Conservation (phyloP, 2,888 invertebrate species). For the Dinocampus coccinellae region DNA sequence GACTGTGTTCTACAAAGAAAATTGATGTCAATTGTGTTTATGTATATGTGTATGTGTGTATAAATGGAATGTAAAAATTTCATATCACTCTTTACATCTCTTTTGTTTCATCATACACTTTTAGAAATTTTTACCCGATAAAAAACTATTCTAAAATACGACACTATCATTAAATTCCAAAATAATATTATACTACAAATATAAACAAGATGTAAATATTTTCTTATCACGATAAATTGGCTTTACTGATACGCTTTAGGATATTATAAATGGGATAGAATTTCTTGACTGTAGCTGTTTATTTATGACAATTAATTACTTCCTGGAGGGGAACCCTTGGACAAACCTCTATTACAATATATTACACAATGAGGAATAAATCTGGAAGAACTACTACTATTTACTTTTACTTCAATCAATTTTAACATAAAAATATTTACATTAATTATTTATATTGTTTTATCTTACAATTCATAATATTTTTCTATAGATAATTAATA, state of each 20-base stretch:
- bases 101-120: too few species aligned
- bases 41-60: not conserved
- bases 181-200: too few species aligned
- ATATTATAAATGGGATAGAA: not conserved
- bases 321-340: constrained; percentile 9
- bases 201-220: not conserved
- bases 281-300: constrained; percentile 1
- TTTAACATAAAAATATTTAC: too few species aligned
- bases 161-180: too few species aligned
- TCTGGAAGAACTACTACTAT: not conserved
- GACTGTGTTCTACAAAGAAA: constrained; percentile 2
- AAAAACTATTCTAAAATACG: too few species aligned
- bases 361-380: not conserved
- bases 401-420: not conserved
- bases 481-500: not conserved
- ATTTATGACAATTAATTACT: constrained; percentile 24
- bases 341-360: not conserved
- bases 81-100: too few species aligned
- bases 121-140: not conserved
- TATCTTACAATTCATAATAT: constrained; percentile 6
- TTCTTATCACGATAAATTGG: constrained; percentile 12
- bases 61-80: too few species aligned
- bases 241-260: not conserved
- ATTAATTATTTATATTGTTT: too few species aligned
- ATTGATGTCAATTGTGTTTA: constrained; percentile 24